Base-by-base conservation (phyloP, 1,140 invertebrate species). In the Mylabris phalerata region DNA sequence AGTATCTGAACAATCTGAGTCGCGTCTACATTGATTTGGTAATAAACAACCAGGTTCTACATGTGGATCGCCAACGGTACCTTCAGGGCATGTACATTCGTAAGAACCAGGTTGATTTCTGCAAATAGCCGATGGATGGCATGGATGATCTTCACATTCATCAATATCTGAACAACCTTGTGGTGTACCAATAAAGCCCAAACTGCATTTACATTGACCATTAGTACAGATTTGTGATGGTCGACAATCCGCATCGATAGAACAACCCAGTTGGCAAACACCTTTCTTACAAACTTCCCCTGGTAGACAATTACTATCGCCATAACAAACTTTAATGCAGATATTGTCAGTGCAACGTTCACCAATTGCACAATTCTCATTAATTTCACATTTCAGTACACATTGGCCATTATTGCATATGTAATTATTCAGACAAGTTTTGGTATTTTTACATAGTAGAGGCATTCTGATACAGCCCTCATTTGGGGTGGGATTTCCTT, bases 261-360 rank as follows among this genome's bases (percentile, higher is more conserved):
- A 84, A 67, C 93, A 95, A 1, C 93, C 93, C 4, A 84, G 79
- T 68, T 87, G 82, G 67, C 92, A 95, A 24, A 83, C 80, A 40
- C 91, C 90, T 62, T 76, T 70, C n/a, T 84, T 82, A 66, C 93
- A 95, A 43, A 94, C 83, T 79, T 95, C 92, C 50, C 92, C 92
- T 5, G 87, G 85, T 56, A 92, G 76, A 63, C 93, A 95, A 67
- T 94, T 95, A 65, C 86, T 88, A 68, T 92, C 92, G 3, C 86
- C 84, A 67, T 92, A 92, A 70, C 93, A 95, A 32, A 93, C 80
- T 77, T 92, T 93, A 10, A 85, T 78, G 63, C 91, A 95, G 27
- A 87, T 80, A 59, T 83, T 86, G 55, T 87, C 84, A 49, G 81
- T 80, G 65, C 92, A 95, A 47, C 86, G 82, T 75, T 95, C 92